Conservation (phyloP, 2,888 invertebrate genomes). For the Chymomyza amoena region DNA sequence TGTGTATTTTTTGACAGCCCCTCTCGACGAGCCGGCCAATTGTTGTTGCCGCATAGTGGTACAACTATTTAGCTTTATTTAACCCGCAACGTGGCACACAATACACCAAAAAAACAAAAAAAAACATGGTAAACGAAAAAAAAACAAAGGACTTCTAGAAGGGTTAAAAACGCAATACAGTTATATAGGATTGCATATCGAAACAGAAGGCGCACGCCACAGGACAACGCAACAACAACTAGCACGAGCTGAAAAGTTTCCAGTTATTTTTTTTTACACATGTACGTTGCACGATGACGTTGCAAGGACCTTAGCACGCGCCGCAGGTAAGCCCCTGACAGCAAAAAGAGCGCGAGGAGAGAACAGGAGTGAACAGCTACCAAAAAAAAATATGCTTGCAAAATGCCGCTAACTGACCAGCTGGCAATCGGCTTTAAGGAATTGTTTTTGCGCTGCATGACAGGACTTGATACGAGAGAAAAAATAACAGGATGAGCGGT, state of each 20-base stretch:
- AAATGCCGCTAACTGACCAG: not conserved
- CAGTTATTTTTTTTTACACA: not conserved
- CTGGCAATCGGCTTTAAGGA: not conserved
- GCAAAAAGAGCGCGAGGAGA: not conserved
- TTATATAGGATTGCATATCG: not conserved
- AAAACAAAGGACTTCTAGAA: not conserved
- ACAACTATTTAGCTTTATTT: constrained; percentile 51
- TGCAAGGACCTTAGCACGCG: not conserved
- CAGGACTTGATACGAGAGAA: not conserved
- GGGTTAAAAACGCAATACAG: not conserved
- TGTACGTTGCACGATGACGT: not conserved
- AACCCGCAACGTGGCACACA: constrained; percentile 28
- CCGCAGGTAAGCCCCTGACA: not conserved
- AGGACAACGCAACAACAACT: constrained; percentile 1
- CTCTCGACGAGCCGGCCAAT: not conserved
- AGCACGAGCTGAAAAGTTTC: not conserved
- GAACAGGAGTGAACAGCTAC: not conserved
- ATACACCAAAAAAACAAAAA: constrained; percentile 16
- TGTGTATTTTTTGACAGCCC: constrained; percentile 8
- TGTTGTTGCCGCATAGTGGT: constrained; percentile 48
- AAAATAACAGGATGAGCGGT: not conserved
- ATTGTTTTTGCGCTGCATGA: not conserved
- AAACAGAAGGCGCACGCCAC: not conserved
- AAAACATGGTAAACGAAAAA: constrained; percentile 1
- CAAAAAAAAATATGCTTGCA: not conserved